Base-by-base conservation (phyloP, 2,888 invertebrate genomes). In the Rotaria macrura region DNA sequence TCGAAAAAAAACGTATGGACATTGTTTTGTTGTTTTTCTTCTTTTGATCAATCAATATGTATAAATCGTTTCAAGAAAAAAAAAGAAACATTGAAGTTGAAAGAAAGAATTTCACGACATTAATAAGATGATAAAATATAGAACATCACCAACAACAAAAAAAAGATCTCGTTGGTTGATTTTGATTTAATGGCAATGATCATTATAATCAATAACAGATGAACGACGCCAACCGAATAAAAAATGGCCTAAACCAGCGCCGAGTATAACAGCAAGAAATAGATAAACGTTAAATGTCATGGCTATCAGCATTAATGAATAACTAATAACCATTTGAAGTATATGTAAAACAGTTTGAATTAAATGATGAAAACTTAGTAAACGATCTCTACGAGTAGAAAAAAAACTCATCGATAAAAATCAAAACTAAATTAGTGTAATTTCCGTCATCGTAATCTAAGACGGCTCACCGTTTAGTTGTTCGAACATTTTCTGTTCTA, bases 221-320 rank as follows among this genome's bases (percentile, higher is more conserved):
- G 89, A 88, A 91, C 96, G 96, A 89, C 95, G 95, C 96, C 96
- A 96, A 86, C 96, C 96, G 90, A 97, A 97, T 79, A 96, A 92
- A 91, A 97, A 97, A 92, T 96, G 97, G 40, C 97, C 97, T 20
- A 94, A 93, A 1, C 95, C 95, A 4, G 96, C 95, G 72, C 97
- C 97, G 17, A 95, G 90, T 1, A 96, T 94, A 1, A 96, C 95
- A 0, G 96, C 95, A 84, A 95, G 90, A 90, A 96, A 96, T 87
- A 97, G 92, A 95, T 96, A 97, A 40, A 94, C 94, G 90, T 97
- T 97, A 93, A 95, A 97, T 1, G 96, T 96, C 97, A 97, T 97
- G 91, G 97, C 96, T 88, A 96, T 95, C 90, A 97, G 92, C 97
- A 97, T 97, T 84, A 97, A 93, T 91, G 96, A 94, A 91, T 97